Percentiles rank a stretch among this genome's conserved stretches.
phyloP scores from a whole-genome alignment of 1,140 invertebrate species.

The Aphaenogaster ashmeadi region DNA sequence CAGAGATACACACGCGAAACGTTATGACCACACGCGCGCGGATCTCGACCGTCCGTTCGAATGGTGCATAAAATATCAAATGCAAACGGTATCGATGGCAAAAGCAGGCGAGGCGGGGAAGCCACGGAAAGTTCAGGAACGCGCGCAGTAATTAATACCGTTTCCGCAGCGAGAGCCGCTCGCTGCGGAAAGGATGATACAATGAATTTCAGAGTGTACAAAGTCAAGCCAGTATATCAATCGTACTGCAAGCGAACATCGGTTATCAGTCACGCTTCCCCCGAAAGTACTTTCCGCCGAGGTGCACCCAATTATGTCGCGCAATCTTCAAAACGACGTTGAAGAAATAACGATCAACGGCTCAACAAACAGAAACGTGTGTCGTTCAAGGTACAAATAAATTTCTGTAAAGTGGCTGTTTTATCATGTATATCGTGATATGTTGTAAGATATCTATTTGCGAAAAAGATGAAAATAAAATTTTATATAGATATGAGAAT shows the following conservation, averaged over 20 bases:
- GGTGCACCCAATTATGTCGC: constrained; percentile 19
- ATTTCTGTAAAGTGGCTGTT: not conserved
- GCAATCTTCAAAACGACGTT: constrained; percentile 5
- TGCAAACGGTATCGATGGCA: constrained; percentile 62
- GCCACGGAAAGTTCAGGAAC: constrained; percentile 11
- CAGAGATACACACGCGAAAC: constrained; percentile 27
- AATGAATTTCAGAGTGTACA: constrained; percentile 45
- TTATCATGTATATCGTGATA: not conserved
- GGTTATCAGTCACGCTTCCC: not conserved
- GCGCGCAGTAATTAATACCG: constrained; percentile 53
- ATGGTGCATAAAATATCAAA: constrained; percentile 63
- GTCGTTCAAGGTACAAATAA: not conserved
- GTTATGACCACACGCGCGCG: constrained; percentile 11
- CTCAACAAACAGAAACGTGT: not conserved
- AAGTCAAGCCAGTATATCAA: constrained; percentile 35
- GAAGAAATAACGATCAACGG: not conserved
- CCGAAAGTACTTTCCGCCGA: not conserved
- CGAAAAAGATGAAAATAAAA: constrained; percentile 17
- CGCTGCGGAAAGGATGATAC: constrained; percentile 28
- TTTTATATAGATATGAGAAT: not conserved
- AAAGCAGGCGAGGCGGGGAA: constrained; percentile 23
- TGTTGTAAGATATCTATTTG: not conserved
- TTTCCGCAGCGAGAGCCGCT: constrained; percentile 14
- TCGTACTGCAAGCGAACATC: not conserved
- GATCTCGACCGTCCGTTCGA: not conserved